Evolutionary conservation across 2,888 invertebrate genomes (phyloP), one percentile per base, ranked within the genome.

Genomic region (Acanthoscelides obtectus): DNA sequence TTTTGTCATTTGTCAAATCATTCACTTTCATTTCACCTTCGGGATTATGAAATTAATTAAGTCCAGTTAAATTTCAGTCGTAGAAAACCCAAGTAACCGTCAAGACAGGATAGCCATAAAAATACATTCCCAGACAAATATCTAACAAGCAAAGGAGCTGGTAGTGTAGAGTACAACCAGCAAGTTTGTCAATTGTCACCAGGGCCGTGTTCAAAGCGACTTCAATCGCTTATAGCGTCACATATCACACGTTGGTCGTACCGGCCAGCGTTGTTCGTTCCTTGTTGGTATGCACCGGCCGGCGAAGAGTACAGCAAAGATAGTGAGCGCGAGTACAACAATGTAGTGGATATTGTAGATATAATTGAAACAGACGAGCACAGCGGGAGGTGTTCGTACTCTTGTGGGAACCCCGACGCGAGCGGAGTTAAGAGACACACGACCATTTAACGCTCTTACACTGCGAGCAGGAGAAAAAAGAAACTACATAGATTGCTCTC

Each of bases 131-230:
- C 5, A 83, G 83, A 84, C 83, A 84, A 84, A 84, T 84, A 83
- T 83, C 82, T 84, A 83, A 83, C 83, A 82, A 81, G 83, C 45
- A 45, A 12, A 45, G 45, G 45, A 12, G 17, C 45, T 45, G 45
- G 45, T 45, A 45, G 45, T 45, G 45, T 45, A 45, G 45, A 45
- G 17, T 45, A 45, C 45, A 45, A 45, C 45, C 12, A 45, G 45
- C 82, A 82, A 81, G 82, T 84, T 84, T 85, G 85, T 85, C 85
- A 84, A 84, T 85, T 85, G 85, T 85, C 84, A 84, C 84, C 83
- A 82, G 81, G 80, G 77, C 79, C 80, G 80, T 83, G 83, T 84
- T 77, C 78, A 79, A 79, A 22, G 80, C 78, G 77, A 79, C 79
- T 80, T 81, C 82, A 83, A 82, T 82, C 76, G 71, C 73, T 77